Base-by-base conservation (phyloP, 1,140 invertebrate species). In the Aricia agestis region DNA sequence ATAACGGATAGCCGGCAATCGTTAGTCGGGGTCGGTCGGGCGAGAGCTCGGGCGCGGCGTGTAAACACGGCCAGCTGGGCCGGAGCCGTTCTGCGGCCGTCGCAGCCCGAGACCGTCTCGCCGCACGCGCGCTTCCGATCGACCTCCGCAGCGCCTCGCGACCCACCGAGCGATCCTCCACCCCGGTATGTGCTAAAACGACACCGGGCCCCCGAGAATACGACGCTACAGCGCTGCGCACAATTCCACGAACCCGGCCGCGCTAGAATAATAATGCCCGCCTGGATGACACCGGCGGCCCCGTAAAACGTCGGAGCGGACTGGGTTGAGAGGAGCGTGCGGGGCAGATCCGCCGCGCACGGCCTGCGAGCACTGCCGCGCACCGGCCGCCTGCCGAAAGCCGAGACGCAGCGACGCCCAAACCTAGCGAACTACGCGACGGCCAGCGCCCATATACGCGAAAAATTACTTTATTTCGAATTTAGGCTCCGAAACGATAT, bases 391-490 rank as follows among this genome's bases (percentile, higher is more conserved):
- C 85, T 80, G 82, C 82, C 79, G 82, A 82, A 78, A 85, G 83
- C 86, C 86, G 87, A 90, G 87, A 90, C 87, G 87, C 83, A 90
- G 83, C 85, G 87, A 90, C 87, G 87, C 87, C 87, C 87, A 89
- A 90, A 83, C 80, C 84, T 87, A 87, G 81, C 79, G 73, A 82
- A 79, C 75, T 77, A 82, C 72, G 81, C 77, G 76, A 72, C 84
- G 82, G 82, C 79, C 85, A 86, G 83, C 84, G 85, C 85, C 85
- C 86, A 82, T 72, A 59, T n/a, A 72, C 10, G 66, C 71, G 59
- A 69, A 68, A 72, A 72, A 57, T 71, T 57, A 68, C 19, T 72
- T 66, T 65, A 66, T 72, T 61, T 72, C 25, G 42, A 68, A 68
- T 63, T 68, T 25, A 10, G 5, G 32, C 17, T 15, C 10, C 7